Base-by-base conservation (phyloP, 1,140 invertebrate species). In the Brachionus koreanus region DNA sequence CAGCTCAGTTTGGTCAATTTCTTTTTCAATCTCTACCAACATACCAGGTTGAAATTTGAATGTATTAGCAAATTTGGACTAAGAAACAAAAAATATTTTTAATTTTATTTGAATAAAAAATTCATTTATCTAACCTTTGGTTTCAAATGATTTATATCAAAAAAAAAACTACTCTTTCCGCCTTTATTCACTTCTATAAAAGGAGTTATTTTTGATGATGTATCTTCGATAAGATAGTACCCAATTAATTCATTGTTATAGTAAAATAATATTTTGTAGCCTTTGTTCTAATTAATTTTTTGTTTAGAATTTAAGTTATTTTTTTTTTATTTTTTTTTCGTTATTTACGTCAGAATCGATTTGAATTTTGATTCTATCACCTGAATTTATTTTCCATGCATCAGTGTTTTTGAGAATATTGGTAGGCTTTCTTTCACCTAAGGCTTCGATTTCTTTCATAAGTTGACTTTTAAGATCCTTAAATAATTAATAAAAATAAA, bases 211-310 rank as follows among this genome's bases (percentile, higher is more conserved):
- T 43, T 29, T 12, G 23, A 46, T 46, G 37, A 74, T 19, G 5
- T 6, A 19, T 74, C 25, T 35, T 72, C 67, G 5, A 25, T 10
- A 29, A 13, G 13, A 46, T 74, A 74, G 43, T 0, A 13, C 2
- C 69, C 69, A 74, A 74, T 74, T 19, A 46, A 25, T 46, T 74
- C 69, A 46, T 46, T 46, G 42, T 74, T 74, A 19, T 29, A 74
- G 25, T 46, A 74, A 74, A 74, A 74, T 46, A 74, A 46, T 46
- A 74, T 49, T 3, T 25, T 29, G 7, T n/a, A 46, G 3, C 19
- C 23, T 29, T 74, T 74, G 1, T 33, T 43, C 42, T 43, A 13
- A 19, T 57, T 7, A 23, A 9, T 19, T 19, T 19, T 57, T 57
- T 57, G 6, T 10, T 42, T 10, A 57, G 13, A 57, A n/a, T 5